Evolutionary conservation across 2,888 invertebrate species (phyloP).

Genomic region (Listrodromus nycthemerus): DNA sequence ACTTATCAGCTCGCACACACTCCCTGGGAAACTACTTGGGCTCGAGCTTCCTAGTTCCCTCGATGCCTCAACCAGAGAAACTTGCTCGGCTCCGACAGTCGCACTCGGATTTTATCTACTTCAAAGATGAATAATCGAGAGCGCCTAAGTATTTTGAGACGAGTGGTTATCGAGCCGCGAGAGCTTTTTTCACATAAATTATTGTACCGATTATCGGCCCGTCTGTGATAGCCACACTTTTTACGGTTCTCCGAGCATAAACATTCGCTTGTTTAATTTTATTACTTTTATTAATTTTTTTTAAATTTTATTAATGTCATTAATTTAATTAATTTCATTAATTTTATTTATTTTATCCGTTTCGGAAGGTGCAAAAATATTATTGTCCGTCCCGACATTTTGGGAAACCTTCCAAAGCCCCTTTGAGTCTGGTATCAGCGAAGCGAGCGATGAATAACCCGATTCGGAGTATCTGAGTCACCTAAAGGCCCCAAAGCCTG

Average conservation of each 20-base stretch:
- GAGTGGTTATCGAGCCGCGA: conserved; percentile 33
- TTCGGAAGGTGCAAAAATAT: neutral
- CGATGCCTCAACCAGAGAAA: conserved; percentile 3
- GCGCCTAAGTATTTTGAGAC: conserved; percentile 60
- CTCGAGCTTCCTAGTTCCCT: conserved; percentile 33
- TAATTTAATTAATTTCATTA: too few relatives aligned
- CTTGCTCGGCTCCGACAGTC: conserved; percentile 19
- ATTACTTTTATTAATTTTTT: too few relatives aligned
- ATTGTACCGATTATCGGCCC: conserved; percentile 41
- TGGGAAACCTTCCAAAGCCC: neutral
- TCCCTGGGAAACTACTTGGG: conserved; percentile 3
- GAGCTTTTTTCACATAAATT: conserved; percentile 11
- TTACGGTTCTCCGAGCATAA: conserved; percentile 10
- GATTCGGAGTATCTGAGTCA: conserved; percentile 34
- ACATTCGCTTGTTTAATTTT: neutral
- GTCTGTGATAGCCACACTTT: neutral
- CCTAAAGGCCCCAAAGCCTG: conserved; percentile 24
- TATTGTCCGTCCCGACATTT: neutral
- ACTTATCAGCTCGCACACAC: conserved; percentile 31
- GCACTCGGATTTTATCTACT: conserved; percentile 41
- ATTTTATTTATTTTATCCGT: too few relatives aligned
- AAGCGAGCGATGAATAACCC: neutral
- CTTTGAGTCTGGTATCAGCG: neutral
- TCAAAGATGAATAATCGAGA: conserved; percentile 62
- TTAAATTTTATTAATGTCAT: neutral